Evolutionary conservation across 2,888 invertebrate species (phyloP).

Genomic region (Opisthograptis luteolata): DNA sequence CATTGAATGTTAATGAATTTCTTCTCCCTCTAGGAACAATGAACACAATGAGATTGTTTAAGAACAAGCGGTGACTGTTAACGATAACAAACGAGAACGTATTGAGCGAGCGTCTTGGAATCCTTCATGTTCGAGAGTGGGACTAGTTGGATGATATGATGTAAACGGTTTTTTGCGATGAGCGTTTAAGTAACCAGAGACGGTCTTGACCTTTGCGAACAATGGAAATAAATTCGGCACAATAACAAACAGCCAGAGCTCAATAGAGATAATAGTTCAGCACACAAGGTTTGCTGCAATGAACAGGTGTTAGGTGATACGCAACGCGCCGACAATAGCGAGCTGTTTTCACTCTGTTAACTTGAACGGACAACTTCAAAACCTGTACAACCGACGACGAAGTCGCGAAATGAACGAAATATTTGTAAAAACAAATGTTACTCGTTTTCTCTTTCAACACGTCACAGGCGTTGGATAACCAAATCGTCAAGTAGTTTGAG

Average conservation of each 20-base stretch:
- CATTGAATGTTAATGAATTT: conserved; percentile 48
- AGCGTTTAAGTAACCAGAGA: conserved; percentile 40
- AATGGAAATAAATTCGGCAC: conserved; percentile 57
- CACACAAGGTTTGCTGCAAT: conserved; percentile 63
- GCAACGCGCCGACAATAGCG: conserved; percentile 59
- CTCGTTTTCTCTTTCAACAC: conserved; percentile 67
- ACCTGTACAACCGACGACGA: conserved; percentile 54
- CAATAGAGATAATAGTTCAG: conserved; percentile 55
- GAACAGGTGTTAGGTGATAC: conserved; percentile 72
- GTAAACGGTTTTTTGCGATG: conserved; percentile 50
- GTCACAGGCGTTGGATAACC: conserved; percentile 51
- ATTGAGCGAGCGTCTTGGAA: conserved; percentile 47
- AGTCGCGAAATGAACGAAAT: conserved; percentile 67
- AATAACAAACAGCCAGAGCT: conserved; percentile 38
- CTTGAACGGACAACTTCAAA: conserved; percentile 61
- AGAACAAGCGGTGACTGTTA: conserved; percentile 64
- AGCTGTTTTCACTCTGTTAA: conserved; percentile 71
- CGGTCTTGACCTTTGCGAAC: conserved; percentile 70
- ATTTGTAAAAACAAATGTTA: conserved; percentile 70
- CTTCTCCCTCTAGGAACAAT: conserved; percentile 58
- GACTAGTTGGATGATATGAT: conserved; percentile 45
- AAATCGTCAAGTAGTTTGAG: conserved; percentile 25
- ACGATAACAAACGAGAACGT: conserved; percentile 66
- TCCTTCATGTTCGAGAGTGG: conserved; percentile 50
- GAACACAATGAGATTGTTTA: conserved; percentile 70